phyloP scores from a whole-genome alignment of 2,888 invertebrate species.

The Sesia apiformis region DNA sequence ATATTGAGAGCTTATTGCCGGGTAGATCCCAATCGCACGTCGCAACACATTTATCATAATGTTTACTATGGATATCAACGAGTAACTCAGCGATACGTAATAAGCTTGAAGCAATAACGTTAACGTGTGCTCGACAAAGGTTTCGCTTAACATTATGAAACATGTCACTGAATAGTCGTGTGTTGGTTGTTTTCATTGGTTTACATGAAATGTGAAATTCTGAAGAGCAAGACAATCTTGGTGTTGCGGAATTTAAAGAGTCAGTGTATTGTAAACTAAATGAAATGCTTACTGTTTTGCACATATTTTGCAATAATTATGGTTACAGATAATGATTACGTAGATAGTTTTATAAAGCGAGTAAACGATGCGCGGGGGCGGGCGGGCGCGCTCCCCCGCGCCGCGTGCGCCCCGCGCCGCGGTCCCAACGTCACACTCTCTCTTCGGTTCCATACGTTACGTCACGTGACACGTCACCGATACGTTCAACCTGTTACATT shows the following conservation, averaged over 20 bases:
- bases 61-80: slow-evolving; percentile 46
- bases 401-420: slow-evolving; percentile 22
- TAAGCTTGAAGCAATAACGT: slow-evolving; percentile 66
- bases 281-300: slow-evolving; percentile 69
- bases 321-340: slow-evolving; percentile 52
- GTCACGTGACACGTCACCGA: slow-evolving; percentile 8
- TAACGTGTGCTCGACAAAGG: slow-evolving; percentile 57
- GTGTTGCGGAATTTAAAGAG: slow-evolving; percentile 59
- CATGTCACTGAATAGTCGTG: slow-evolving; percentile 62
- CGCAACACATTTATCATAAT: slow-evolving; percentile 57
- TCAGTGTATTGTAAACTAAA: slow-evolving; percentile 65
- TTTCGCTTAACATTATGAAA: slow-evolving; percentile 55
- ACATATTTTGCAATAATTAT: slow-evolving; percentile 70
- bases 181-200: slow-evolving; percentile 62
- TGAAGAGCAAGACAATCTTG: slow-evolving; percentile 58
- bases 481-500: slow-evolving; percentile 5
- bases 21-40: slow-evolving; percentile 64
- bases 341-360: slow-evolving; percentile 46
- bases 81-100: slow-evolving; percentile 52
- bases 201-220: slow-evolving; percentile 44
- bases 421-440: slow-evolving; percentile 15
- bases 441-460: slow-evolving; percentile 17
- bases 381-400: slow-evolving; percentile 46
- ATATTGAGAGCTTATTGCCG: slow-evolving; percentile 71
- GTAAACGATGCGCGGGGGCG: slow-evolving; percentile 26